These are phyloP conservation scores for Drosophila kambysellisi DNA, from an alignment of 2,888 invertebrate species.

Conservation along the genomic window DNA sequence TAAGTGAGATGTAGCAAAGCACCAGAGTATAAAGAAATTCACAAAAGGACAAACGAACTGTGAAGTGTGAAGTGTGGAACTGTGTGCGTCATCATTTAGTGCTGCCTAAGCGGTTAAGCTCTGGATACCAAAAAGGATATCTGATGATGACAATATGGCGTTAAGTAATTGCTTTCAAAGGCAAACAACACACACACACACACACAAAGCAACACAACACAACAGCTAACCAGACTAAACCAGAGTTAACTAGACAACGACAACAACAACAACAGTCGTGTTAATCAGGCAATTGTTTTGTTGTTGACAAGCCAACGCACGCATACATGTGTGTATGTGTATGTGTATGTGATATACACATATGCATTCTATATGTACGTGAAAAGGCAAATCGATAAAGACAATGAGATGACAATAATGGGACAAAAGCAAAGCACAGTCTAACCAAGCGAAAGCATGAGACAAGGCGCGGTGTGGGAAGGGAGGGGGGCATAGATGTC, in stretches of 20 bases:
- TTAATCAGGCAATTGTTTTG: conserved; percentile 6
- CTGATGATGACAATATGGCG: conserved; percentile 4
- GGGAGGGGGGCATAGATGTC: neutral
- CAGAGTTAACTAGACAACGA: conserved; percentile 3
- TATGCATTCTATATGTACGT: neutral
- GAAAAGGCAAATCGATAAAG: conserved; percentile 41
- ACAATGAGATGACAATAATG: conserved; percentile 41
- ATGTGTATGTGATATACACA: neutral
- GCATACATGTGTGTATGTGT: neutral
- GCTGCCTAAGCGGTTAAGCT: conserved; percentile 6
- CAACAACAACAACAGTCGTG: neutral
- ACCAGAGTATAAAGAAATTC: neutral
- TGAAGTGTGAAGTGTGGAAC: neutral
- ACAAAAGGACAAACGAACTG: neutral
- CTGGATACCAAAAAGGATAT: conserved; percentile 5
- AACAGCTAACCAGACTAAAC: neutral
- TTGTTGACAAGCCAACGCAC: conserved; percentile 22
- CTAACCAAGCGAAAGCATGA: neutral
- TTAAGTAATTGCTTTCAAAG: conserved; percentile 10
- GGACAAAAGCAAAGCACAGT: conserved; percentile 20
- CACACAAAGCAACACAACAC: neutral
- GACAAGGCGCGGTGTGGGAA: neutral
- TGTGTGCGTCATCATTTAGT: conserved; percentile 1
- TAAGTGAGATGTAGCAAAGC: neutral
- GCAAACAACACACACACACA: neutral